Percentiles rank a stretch among this genome's conserved stretches.
These are phyloP conservation scores for Poecilia picta DNA, from an alignment of 2,797 vertebrate species.

Conservation along the genomic window DNA sequence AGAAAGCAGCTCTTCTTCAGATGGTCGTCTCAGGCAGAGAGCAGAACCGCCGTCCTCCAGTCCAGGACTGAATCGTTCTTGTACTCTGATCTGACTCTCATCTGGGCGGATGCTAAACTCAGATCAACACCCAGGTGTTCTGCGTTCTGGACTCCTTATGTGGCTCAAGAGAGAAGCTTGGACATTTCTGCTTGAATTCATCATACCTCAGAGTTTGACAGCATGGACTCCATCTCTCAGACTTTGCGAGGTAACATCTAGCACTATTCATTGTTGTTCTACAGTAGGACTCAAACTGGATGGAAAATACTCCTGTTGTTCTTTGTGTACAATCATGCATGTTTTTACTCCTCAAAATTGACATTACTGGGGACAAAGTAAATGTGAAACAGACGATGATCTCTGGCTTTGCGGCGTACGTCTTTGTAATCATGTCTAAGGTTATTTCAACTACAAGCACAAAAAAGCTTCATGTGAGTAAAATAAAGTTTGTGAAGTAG, in stretches of 20 bases:
- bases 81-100: background rate
- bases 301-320: background rate
- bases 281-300: too few relatives aligned
- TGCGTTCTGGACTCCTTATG: background rate
- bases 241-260: conserved; percentile 48
- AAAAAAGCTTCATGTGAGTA: background rate
- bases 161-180: background rate
- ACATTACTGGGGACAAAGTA: background rate
- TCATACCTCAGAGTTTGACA: background rate
- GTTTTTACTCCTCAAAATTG: background rate
- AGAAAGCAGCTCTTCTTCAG: conserved; percentile 6
- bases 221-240: conserved; percentile 39
- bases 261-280: background rate
- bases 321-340: background rate
- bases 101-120: background rate
- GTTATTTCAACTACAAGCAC: background rate
- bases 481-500: background rate
- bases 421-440: background rate
- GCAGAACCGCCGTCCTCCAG: background rate
- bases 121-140: too few relatives aligned
- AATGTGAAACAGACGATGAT: background rate
- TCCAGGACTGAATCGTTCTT: background rate
- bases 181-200: background rate
- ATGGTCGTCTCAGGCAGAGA: background rate
- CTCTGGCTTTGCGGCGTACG: background rate